Evolutionary conservation across 2,113 vertebrate genomes (phyloP).

Genomic region (Ochotona princeps): DNA sequence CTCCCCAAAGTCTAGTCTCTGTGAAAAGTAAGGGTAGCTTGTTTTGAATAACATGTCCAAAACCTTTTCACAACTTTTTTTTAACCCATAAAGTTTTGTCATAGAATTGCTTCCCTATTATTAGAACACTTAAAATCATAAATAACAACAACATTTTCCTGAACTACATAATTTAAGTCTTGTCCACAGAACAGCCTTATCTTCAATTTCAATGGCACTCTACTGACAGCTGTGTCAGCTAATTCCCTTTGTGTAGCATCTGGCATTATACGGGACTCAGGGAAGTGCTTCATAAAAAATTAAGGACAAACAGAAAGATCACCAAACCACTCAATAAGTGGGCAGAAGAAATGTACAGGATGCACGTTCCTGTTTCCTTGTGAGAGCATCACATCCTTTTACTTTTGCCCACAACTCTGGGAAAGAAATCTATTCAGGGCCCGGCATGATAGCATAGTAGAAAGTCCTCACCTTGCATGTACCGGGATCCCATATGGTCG

Average conservation of each 20-base stretch:
- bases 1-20: background rate
- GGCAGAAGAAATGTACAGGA: background rate
- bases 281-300: constrained; percentile 62
- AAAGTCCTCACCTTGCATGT: background rate
- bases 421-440: constrained; percentile 37
- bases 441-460: too few species aligned
- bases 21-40: background rate
- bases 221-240: background rate
- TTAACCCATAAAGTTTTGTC: background rate
- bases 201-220: background rate
- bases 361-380: background rate
- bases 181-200: background rate
- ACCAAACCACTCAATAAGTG: constrained; percentile 38
- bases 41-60: background rate
- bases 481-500: too few species aligned
- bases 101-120: background rate
- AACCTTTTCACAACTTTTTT: background rate
- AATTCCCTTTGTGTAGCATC: background rate
- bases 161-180: background rate
- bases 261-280: background rate
- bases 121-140: background rate
- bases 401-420: constrained; percentile 3
- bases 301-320: constrained; percentile 15
- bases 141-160: constrained; percentile 9
- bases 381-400: background rate